Evolutionary conservation across 2,888 invertebrate genomes (phyloP), one percentile per base, ranked within the genome.

Genomic region (Caenorhabditis sp.): DNA sequence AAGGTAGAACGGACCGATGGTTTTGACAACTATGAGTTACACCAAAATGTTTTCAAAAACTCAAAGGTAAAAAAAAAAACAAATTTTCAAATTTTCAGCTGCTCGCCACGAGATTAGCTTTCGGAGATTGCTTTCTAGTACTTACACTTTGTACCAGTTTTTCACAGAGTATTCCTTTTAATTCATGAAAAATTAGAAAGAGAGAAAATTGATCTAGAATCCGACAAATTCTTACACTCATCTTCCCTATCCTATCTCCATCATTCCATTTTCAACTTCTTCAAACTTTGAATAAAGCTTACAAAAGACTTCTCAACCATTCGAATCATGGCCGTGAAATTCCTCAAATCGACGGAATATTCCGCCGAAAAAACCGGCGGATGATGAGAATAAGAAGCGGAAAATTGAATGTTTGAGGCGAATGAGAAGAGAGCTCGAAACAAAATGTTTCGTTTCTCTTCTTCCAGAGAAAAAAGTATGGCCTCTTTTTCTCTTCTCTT

Each of bases 251-350:
- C 6, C n/a, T 66, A 19, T 35, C 51, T n/a, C 35, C 35, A 66
- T 66, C 51, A 66, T 66, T 66, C 66, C 66, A 31, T 51, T 35
- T 14, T 51, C 5, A 44, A 47, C 38, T 38, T 22, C 16, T 12
- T 54, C 28, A 41, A 38, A 56, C 10, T 8, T 28, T 26, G 41
- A 14, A 47, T 26, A 12, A 35, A 38, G 31, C 61, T 59, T 70
- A 79, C 70, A 70, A 63, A 35, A 22, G 79, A 79, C 44, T 79
- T 69, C 19, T 79, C 61, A 28, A 79, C 47, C 79, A 79, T 79
- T 31, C 79, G 79, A 38, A 79, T 79, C 79, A 79, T 77, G 0
- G 38, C 24, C 49, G 35, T 54, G 16, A 63, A 26, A 44, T 70
- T 64, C 22, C 19, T 31, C 47, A 66, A 44, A 64, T 75, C 41